Base-by-base conservation (phyloP, 35 echinoderm and acorn worm genomes). In the Eucidaris tribuloides region DNA sequence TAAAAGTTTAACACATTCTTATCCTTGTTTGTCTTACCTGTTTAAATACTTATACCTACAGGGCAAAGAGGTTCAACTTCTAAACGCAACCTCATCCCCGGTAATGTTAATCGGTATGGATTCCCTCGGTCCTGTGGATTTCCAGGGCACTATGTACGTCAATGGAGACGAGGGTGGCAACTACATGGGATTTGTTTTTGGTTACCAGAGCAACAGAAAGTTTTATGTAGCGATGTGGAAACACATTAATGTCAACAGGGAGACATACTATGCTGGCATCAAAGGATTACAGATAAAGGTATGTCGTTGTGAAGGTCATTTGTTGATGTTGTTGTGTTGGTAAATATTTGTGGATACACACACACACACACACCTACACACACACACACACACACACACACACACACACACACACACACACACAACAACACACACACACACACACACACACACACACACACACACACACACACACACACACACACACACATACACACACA, bases 171-270 rank as follows among this genome's bases (percentile, higher is more conserved):
- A n/a, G 45, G 86, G 91, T 3, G 60, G 81, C 2, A 79, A 85
- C 58, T 94, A 89, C 25, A 94, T 94, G 2, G 91, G 91, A 0
- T 84, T 94, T 76, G 91, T 94, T 1, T 94, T 94, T 72, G 91
- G 91, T 62, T 94, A 94, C 61, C 91, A 94, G 27, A 89, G 86
- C 23, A 89, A 85, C 74, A 35, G 91, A 43, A 89, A 89, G 49
- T 94, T 94, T 48, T 94, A 89, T 58, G 77, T 94, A 13, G 91
- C 89, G 13, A 88, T 94, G 91, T 94, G 91, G 91, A 84, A 79
- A 40, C 81, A 81, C 31, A 45, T 55, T 2, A 94, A 94, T 71
- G 44, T 48, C 13, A 94, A 94, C 46, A 84, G 80, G 39, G 57
- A 61, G 31, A 33, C 5, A 0, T 76, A 94, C 39, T 60, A 77